Conservation (phyloP, 2,888 invertebrate species). For the Masnerella sp. region DNA sequence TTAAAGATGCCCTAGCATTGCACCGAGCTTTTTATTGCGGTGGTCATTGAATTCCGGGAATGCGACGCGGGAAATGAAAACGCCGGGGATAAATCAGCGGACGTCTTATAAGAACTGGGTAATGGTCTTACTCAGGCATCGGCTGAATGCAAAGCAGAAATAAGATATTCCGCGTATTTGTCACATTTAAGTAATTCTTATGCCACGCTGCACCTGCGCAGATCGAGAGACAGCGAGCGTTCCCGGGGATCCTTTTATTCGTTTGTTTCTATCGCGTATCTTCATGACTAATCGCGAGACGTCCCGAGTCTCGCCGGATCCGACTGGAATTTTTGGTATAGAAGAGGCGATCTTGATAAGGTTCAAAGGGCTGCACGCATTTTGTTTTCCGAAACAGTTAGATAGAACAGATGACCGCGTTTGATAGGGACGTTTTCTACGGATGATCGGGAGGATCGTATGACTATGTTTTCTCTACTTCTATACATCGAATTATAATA, state of each 20-base stretch:
- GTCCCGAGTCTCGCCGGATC: slow-evolving; percentile 68
- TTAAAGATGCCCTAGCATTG: slow-evolving; percentile 60
- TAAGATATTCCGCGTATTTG: slow-evolving; percentile 74
- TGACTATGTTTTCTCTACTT: slow-evolving; percentile 13
- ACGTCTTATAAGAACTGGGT: slow-evolving; percentile 38
- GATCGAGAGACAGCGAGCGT: slow-evolving; percentile 54
- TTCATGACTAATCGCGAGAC: slow-evolving; percentile 73
- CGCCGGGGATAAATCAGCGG: slow-evolving; percentile 30
- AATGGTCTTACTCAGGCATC: slow-evolving; percentile 38
- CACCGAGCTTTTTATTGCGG: not conserved
- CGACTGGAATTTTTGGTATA: slow-evolving; percentile 72
- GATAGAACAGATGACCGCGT: slow-evolving; percentile 62
- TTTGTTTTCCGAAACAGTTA: slow-evolving; percentile 63
- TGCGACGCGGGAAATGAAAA: slow-evolving; percentile 12
- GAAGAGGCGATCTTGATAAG: slow-evolving; percentile 71
- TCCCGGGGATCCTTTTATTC: slow-evolving; percentile 67
- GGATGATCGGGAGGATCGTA: slow-evolving; percentile 8
- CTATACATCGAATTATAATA: not conserved
- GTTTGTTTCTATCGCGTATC: slow-evolving; percentile 73
- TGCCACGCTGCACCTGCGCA: slow-evolving; percentile 71
- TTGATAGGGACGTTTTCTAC: slow-evolving; percentile 58
- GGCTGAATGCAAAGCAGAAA: slow-evolving; percentile 39
- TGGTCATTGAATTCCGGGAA: slow-evolving; percentile 33
- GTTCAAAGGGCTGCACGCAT: slow-evolving; percentile 33
- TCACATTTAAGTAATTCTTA: slow-evolving; percentile 75